Base-by-base conservation (phyloP, 2,888 invertebrate genomes). In the Clanis bilineata region DNA sequence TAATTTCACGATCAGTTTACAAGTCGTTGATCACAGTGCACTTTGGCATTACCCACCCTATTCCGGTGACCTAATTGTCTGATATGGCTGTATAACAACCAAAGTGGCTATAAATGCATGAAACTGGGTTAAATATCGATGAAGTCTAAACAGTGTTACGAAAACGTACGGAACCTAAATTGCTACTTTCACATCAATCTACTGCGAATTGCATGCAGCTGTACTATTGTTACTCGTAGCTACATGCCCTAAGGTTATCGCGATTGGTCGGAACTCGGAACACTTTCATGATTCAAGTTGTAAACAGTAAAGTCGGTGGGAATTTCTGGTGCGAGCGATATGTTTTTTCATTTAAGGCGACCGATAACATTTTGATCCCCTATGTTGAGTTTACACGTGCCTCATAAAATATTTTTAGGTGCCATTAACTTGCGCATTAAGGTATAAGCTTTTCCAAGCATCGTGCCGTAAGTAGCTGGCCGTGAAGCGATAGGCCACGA, bases 61-160 rank as follows among this genome's bases (percentile, higher is more conserved):
- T 86, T 85, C 78, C 73, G 74, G 63, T 88, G 90, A 90, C 91
- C 90, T 88, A 86, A 90, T 89, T 91, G 82, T 79, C 79, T 82
- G 81, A 82, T 86, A 87, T 79, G 79, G 80, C 77, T 76, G 77
- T 84, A 75, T 80, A 84, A 82, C 79, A 76, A 71, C 79, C 79
- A 76, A 86, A 86, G 85, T 82, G 85, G 79, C 88, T 85, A 86
- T 89, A 87, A 90, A 90, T 84, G 83, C 77, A 84, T 83, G 84
- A 80, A 91, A 87, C 80, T 88, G 77, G 90, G 90, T 88, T 90
- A 89, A 90, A 89, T 90, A 88, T 88, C 84, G 86, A 89, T 82
- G 83, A 77, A 82, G 80, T 74, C 75, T 77, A 79, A 79, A 82
- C 77, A 81, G 70, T 64, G 71, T 79, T 73, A 77, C 76, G 70